phyloP scores from a whole-genome alignment of 2,888 invertebrate genomes.

The Drosophila rubida region DNA sequence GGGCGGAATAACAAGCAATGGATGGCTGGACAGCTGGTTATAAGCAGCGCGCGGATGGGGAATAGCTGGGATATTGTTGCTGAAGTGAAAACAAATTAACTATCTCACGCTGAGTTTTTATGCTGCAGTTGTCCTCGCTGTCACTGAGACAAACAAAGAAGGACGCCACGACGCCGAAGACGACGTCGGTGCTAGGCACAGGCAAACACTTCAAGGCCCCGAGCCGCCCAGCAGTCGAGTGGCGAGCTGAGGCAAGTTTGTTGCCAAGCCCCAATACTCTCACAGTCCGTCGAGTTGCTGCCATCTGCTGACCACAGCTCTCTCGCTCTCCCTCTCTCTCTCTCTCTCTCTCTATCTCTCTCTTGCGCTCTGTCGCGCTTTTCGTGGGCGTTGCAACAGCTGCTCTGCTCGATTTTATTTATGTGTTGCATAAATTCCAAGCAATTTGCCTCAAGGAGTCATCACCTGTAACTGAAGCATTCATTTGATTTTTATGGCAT shows the following conservation, averaged over 20 bases:
- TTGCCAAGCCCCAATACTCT: constrained; percentile 41
- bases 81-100: constrained; percentile 80
- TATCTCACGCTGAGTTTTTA: constrained; percentile 79
- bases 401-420: background rate
- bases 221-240: constrained; percentile 7
- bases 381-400: background rate
- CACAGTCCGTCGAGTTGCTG: background rate
- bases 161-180: background rate
- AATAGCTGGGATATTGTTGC: constrained; percentile 62
- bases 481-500: constrained; percentile 17
- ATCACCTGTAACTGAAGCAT: background rate
- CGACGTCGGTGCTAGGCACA: constrained; percentile 45
- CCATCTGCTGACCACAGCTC: background rate
- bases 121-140: constrained; percentile 57
- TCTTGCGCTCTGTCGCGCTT: no score
- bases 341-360: background rate
- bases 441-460: background rate
- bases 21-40: constrained; percentile 6
- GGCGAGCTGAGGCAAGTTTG: constrained; percentile 51
- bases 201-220: constrained; percentile 62
- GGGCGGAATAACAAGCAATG: constrained; percentile 6
- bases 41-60: background rate
- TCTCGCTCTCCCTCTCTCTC: background rate
- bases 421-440: background rate
- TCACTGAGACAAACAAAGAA: constrained; percentile 49